These are phyloP conservation scores for Oncopodura yosiiana DNA, from an alignment of 1,140 invertebrate species.

Conservation along the genomic window DNA sequence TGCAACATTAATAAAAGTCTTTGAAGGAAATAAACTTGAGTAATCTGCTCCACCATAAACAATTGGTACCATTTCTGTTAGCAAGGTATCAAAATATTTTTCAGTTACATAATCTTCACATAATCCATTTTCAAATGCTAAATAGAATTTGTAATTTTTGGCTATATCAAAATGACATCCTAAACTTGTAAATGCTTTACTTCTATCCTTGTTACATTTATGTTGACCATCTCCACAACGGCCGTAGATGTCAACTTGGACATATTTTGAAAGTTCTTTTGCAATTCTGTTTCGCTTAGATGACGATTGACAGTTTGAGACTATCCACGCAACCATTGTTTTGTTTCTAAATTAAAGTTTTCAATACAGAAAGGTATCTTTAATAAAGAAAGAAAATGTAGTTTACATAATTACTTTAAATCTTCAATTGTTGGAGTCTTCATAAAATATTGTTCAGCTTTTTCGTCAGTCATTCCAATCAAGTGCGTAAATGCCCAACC, in stretches of 20 bases:
- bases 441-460: no score
- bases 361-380: no score
- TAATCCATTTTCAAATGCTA: conserved; percentile 44
- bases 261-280: conserved; percentile 33
- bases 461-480: no score
- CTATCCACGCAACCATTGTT: conserved; percentile 41
- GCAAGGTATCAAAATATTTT: conserved; percentile 39
- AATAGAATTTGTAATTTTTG: conserved; percentile 39
- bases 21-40: conserved; percentile 34
- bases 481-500: no score
- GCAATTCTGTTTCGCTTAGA: conserved; percentile 36
- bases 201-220: no score
- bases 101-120: conserved; percentile 45
- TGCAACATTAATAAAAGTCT: conserved; percentile 40
- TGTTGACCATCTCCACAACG: conserved; percentile 34
- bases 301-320: conserved; percentile 37
- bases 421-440: no score
- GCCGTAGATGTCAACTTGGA: conserved; percentile 39
- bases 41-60: conserved; percentile 39
- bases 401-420: no score
- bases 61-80: conserved; percentile 37
- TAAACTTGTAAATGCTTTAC: conserved; percentile 8
- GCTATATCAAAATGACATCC: conserved; percentile 33
- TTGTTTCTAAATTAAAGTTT: conserved; percentile 36
- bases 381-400: no score